Percentiles rank a stretch among this genome's conserved stretches.
Conservation (phyloP, 1,140 invertebrate genomes). For the Drosophila paulistorum region DNA sequence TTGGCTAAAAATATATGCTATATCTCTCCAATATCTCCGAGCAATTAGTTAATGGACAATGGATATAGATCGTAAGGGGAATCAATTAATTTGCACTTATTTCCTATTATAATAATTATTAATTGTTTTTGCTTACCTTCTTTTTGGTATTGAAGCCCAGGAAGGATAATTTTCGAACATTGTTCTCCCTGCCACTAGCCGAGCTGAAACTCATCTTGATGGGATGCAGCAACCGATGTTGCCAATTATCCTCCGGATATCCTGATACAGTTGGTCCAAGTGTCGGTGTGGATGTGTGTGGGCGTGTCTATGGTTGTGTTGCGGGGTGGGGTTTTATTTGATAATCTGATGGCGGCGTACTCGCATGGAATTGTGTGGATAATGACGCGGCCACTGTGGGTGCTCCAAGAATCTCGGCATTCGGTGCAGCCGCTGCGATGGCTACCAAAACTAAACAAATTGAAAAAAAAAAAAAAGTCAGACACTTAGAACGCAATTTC, state of each 20-base stretch:
- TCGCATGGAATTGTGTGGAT: conserved; percentile 55
- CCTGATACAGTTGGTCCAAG: conserved; percentile 8
- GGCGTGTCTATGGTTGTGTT: background rate
- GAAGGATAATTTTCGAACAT: conserved; percentile 79
- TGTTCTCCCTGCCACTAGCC: conserved; percentile 72
- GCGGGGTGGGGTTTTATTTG: conserved; percentile 47
- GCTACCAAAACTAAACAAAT: conserved; percentile 16
- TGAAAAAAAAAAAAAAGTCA: conserved; percentile 5
- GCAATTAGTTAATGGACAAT: background rate
- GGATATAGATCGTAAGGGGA: background rate
- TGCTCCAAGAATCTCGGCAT: conserved; percentile 75
- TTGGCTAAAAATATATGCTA: background rate
- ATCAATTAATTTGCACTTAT: conserved; percentile 2
- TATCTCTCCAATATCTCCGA: background rate
- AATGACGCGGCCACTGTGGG: conserved; percentile 61
- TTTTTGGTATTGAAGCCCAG: conserved; percentile 80
- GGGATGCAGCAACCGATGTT: conserved; percentile 3
- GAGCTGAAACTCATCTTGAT: conserved; percentile 78
- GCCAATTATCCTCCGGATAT: background rate
- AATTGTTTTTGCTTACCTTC: conserved; percentile 59
- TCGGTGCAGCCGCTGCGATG: conserved; percentile 53
- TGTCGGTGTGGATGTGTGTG: conserved; percentile 1
- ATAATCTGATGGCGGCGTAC: conserved; percentile 60
- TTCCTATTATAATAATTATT: conserved; percentile 11
- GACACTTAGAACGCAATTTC: conserved; percentile 57